Evolutionary conservation across 2,113 vertebrate species (phyloP).

Genomic region (Archilochus colubris): DNA sequence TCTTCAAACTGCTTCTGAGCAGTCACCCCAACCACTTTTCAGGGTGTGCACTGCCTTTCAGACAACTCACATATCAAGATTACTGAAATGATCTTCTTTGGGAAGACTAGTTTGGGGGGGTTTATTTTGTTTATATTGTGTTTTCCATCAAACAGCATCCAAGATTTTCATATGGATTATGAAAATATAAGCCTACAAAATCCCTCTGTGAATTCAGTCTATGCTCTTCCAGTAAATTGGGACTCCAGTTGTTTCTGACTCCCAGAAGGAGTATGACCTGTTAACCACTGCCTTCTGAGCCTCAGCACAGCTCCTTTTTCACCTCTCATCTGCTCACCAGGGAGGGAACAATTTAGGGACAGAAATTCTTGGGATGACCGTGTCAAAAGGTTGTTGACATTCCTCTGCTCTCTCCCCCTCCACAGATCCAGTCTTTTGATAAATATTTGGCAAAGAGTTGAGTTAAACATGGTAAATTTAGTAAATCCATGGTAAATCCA

Average conservation of each 20-base stretch:
- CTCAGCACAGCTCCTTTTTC: not conserved
- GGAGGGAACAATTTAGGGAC: not conserved
- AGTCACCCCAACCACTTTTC: not conserved
- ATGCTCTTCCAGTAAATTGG: not conserved
- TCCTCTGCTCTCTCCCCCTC: not conserved
- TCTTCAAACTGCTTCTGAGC: not conserved
- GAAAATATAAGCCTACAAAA: not conserved
- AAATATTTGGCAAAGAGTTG: not conserved
- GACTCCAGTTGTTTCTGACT: not conserved
- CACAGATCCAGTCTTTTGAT: not conserved
- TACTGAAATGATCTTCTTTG: not conserved
- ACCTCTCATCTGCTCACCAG: too few relatives aligned
- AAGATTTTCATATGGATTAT: not conserved
- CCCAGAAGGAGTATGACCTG: too few relatives aligned
- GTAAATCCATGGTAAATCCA: not conserved
- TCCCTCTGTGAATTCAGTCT: not conserved
- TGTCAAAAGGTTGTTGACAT: not conserved
- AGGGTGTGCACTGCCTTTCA: not conserved
- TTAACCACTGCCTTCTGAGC: not conserved
- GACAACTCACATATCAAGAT: not conserved
- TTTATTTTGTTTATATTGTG: not conserved
- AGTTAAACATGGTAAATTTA: constrained; percentile 4
- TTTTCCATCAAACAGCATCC: not conserved
- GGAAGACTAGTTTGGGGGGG: not conserved
- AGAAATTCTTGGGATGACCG: not conserved